Percentiles rank a stretch among this genome's conserved stretches.
Conservation (phyloP, 2,113 vertebrate species). For the Tetraodon nigroviridis region DNA sequence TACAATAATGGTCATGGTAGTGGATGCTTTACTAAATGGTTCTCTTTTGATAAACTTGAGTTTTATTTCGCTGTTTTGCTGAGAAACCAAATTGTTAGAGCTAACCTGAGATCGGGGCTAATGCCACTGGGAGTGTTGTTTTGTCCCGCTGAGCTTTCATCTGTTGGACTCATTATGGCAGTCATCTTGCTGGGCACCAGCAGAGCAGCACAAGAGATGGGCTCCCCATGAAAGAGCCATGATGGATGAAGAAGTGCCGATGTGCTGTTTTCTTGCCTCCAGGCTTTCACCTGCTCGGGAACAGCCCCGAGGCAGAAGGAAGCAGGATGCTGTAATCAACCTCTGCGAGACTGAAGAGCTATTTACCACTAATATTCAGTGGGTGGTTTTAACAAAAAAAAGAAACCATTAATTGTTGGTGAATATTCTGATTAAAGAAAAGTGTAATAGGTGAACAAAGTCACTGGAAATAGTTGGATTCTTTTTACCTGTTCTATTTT, state of each 20-base stretch:
- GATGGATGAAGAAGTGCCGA: slow-evolving; percentile 64
- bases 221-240: slow-evolving; percentile 60
- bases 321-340: slow-evolving; percentile 36
- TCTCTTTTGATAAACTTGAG: background rate
- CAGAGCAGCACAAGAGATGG: slow-evolving; percentile 51
- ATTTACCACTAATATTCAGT: background rate
- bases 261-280: slow-evolving; percentile 63
- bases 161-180: slow-evolving; percentile 60
- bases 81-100: slow-evolving; percentile 7
- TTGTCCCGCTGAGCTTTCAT: slow-evolving; percentile 60
- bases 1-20: too few species aligned
- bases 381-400: background rate
- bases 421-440: background rate
- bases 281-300: slow-evolving; percentile 66
- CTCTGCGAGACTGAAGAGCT: slow-evolving; percentile 56
- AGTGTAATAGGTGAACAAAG: slow-evolving; percentile 33
- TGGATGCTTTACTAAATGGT: background rate
- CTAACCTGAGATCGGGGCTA: slow-evolving; percentile 23
- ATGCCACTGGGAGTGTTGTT: slow-evolving; percentile 27
- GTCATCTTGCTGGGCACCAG: slow-evolving; percentile 55
- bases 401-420: slow-evolving; percentile 20
- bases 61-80: too few species aligned
- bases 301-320: slow-evolving; percentile 62
- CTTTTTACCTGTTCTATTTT: slow-evolving; percentile 75
- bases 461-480: slow-evolving; percentile 21